Evolutionary conservation across 2,113 vertebrate genomes (phyloP).

Genomic region (Xenotilapia longispinis): DNA sequence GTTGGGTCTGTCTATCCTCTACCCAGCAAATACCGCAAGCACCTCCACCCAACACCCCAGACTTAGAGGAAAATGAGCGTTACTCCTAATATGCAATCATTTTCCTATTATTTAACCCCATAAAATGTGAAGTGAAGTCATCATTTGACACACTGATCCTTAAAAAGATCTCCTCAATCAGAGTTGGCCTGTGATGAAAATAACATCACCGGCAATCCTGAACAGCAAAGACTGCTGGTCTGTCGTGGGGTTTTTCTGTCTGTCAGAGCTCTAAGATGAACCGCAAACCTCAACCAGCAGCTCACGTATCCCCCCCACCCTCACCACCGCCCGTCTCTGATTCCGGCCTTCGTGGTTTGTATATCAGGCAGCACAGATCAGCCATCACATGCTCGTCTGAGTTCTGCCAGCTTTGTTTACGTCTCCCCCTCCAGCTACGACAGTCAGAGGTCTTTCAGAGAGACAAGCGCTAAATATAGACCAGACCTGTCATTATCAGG

Average conservation of each 20-base stretch:
- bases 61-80: not conserved
- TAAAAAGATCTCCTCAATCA: not conserved
- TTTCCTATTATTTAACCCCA: slow-evolving; percentile 8
- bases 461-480: slow-evolving; percentile 37
- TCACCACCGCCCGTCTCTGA: not conserved
- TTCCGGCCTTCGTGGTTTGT: not conserved
- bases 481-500: slow-evolving; percentile 44
- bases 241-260: not conserved
- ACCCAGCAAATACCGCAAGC: slow-evolving; percentile 31
- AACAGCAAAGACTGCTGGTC: not conserved
- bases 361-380: not conserved
- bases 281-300: slow-evolving; percentile 9
- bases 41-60: slow-evolving; percentile 40
- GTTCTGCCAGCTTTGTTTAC: slow-evolving; percentile 56
- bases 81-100: not conserved
- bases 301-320: not conserved
- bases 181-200: not conserved
- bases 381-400: slow-evolving; percentile 26
- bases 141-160: not conserved
- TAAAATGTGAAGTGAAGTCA: not conserved
- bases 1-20: slow-evolving; percentile 31
- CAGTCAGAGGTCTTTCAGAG: slow-evolving; percentile 13
- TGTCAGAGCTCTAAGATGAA: slow-evolving; percentile 11
- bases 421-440: not conserved
- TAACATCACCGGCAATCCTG: not conserved